Evolutionary conservation across 2,888 invertebrate genomes (phyloP).

Genomic region (Ariolimax columbianus): DNA sequence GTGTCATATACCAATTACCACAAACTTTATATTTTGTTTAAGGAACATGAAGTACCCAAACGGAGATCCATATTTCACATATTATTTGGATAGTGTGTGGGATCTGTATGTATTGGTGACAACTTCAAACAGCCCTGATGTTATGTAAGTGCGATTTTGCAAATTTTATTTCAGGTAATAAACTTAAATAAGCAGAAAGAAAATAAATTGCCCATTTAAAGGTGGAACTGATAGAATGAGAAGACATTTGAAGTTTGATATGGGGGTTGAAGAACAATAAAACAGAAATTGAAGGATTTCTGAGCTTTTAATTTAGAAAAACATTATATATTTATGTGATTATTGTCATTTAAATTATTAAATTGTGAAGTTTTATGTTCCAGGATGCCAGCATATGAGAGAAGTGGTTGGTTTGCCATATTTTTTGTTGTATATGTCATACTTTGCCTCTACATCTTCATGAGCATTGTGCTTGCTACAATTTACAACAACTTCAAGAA

Average conservation of each 20-base stretch:
- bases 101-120: constrained; percentile 80
- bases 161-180: background rate
- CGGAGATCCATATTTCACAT: constrained; percentile 78
- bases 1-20: too few species aligned
- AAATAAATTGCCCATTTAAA: background rate
- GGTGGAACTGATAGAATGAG: background rate
- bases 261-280: background rate
- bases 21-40: background rate
- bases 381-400: constrained; percentile 81
- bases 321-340: background rate
- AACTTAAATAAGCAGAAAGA: background rate
- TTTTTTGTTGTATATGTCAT: constrained; percentile 80
- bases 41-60: constrained; percentile 74
- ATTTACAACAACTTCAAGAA: constrained; percentile 97
- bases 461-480: constrained; percentile 96
- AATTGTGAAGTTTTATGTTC: constrained; percentile 49
- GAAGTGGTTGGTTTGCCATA: constrained; percentile 77
- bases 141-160: constrained; percentile 67
- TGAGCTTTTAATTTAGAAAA: too few species aligned
- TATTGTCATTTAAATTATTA: background rate
- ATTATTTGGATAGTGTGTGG: constrained; percentile 79
- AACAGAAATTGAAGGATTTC: too few species aligned
- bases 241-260: background rate
- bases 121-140: constrained; percentile 80
- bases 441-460: constrained; percentile 80